Conservation (phyloP, 2,113 vertebrate species). For the human region DNA sequence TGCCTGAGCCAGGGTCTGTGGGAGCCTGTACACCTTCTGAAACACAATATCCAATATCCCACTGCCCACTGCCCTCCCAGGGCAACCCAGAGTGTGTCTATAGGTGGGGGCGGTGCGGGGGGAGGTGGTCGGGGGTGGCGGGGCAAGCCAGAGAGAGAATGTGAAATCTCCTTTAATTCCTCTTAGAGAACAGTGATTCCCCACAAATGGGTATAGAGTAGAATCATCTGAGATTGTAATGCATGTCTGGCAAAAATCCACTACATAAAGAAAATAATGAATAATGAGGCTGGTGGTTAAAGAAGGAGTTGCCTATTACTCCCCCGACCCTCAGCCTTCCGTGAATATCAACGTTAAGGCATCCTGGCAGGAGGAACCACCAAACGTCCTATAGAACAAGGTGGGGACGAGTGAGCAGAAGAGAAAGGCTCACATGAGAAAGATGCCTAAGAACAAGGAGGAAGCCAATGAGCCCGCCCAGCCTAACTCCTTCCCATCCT, state of each 20-base stretch:
- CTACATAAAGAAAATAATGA: background rate
- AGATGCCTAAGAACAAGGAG: background rate
- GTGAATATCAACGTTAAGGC: background rate
- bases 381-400: background rate
- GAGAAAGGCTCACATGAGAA: background rate
- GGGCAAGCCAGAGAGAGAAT: background rate
- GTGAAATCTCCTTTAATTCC: no score
- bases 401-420: background rate
- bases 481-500: background rate
- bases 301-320: background rate
- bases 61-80: background rate
- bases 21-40: background rate
- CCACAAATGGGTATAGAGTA: background rate
- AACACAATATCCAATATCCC: background rate
- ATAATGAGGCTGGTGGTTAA: background rate
- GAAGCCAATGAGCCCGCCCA: background rate
- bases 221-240: background rate
- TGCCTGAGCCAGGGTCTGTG: background rate
- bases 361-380: background rate
- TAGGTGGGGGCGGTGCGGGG: no score
- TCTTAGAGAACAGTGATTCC: background rate
- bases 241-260: background rate
- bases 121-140: no score
- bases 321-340: background rate
- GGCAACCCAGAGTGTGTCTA: no score